A percentile compares a stretch with the other conserved stretches of the same genome.
Conservation (phyloP, 2,113 vertebrate species). For the Ranitomeya variabilis region DNA sequence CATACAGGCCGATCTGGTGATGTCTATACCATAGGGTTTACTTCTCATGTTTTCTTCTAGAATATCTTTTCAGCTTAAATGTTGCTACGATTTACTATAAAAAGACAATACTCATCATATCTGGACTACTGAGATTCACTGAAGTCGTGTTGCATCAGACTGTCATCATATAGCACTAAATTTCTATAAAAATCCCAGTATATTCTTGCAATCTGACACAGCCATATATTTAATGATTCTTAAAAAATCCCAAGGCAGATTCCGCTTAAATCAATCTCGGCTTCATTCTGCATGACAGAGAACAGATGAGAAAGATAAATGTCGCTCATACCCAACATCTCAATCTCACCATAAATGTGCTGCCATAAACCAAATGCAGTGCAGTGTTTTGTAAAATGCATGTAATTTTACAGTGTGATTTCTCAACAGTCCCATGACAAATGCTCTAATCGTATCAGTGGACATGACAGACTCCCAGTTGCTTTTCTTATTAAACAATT, state of each 20-base stretch:
- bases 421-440: not conserved
- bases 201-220: not conserved
- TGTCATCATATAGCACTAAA: not conserved
- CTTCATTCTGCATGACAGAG: slow-evolving; percentile 38
- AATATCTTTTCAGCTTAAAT: not conserved
- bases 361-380: not conserved
- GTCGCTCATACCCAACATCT: slow-evolving; percentile 15
- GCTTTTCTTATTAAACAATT: not conserved
- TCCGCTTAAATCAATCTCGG: slow-evolving; percentile 9
- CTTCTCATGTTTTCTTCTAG: not conserved
- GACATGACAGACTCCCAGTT: not conserved
- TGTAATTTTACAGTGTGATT: slow-evolving; percentile 14
- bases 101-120: not conserved
- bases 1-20: not conserved
- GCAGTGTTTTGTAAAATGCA: slow-evolving; percentile 30
- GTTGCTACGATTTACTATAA: not conserved
- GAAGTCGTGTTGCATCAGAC: slow-evolving; percentile 10
- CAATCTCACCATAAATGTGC: slow-evolving; percentile 38
- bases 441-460: not conserved
- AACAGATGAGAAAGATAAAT: slow-evolving; percentile 40
- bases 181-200: slow-evolving; percentile 30
- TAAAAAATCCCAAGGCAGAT: slow-evolving; percentile 30
- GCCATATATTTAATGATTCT: slow-evolving; percentile 36
- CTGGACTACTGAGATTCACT: not conserved
- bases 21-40: not conserved